Conservation (phyloP, 2,113 vertebrate genomes). For the Phyllopteryx taeniolatus region DNA sequence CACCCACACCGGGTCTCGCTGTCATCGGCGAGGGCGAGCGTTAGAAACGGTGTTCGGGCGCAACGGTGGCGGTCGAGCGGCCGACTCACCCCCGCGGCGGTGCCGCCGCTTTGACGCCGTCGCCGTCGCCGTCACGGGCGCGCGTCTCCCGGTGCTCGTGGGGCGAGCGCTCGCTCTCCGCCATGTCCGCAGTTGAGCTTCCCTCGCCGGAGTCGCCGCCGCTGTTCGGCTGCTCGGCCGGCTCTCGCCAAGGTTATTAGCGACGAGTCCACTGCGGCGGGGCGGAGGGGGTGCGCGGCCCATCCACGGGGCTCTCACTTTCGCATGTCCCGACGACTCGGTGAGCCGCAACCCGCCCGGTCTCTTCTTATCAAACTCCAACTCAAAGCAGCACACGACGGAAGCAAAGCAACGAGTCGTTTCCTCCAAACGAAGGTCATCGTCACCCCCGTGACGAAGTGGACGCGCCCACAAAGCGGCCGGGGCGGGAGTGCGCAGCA, state of each 20-base stretch:
- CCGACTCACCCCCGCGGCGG: slow-evolving; percentile 70
- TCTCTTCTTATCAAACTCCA: accelerated
- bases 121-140: slow-evolving; percentile 69
- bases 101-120: slow-evolving; percentile 58
- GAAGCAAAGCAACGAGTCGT: accelerated
- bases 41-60: neutral
- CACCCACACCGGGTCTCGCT: slow-evolving; percentile 53
- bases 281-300: slow-evolving; percentile 25
- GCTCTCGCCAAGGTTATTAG: slow-evolving; percentile 70
- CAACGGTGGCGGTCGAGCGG: slow-evolving; percentile 10
- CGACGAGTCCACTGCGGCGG: slow-evolving; percentile 51
- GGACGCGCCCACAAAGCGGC: slow-evolving; percentile 40
- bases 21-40: slow-evolving; percentile 32
- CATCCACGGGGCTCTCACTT: no score
- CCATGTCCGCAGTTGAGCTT: slow-evolving; percentile 66
- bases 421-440: neutral
- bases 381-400: accelerated
- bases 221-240: slow-evolving; percentile 50
- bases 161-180: slow-evolving; percentile 71
- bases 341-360: accelerated
- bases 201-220: slow-evolving; percentile 35
- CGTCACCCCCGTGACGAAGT: slow-evolving; percentile 36
- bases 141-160: slow-evolving; percentile 73
- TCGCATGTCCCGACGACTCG: no score
- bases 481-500: slow-evolving; percentile 45